These are phyloP conservation scores for Ochotona princeps DNA, from an alignment of 2,113 vertebrate genomes.

Conservation along the genomic window DNA sequence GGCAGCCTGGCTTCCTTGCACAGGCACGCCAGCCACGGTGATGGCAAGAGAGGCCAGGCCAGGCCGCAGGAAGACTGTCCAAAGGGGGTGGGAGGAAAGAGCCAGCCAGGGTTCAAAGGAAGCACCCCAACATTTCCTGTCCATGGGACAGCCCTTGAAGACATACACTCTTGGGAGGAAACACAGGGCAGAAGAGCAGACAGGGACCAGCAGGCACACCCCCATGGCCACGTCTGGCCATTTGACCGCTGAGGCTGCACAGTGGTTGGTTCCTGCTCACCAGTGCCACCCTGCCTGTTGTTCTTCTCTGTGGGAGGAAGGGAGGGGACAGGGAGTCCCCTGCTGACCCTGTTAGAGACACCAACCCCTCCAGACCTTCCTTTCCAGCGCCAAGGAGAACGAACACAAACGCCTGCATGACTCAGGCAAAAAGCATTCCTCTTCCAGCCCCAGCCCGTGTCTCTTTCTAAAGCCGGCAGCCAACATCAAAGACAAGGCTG, in stretches of 20 bases:
- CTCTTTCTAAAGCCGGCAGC: background rate
- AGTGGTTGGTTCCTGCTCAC: background rate
- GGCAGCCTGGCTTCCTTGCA: background rate
- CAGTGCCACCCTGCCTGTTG: background rate
- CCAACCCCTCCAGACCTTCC: background rate
- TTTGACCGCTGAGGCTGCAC: background rate
- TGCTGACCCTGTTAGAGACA: background rate
- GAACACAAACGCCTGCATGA: background rate
- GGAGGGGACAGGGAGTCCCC: background rate
- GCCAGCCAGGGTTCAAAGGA: background rate
- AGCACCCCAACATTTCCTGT: background rate
- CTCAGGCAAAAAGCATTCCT: background rate
- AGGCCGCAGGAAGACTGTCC: background rate
- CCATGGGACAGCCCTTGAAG: background rate
- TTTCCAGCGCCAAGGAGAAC: too few species aligned
- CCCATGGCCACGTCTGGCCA: background rate
- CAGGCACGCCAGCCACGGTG: background rate
- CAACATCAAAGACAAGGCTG: constrained; percentile 52
- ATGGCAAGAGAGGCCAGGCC: rapidly evolving
- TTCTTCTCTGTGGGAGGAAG: background rate
- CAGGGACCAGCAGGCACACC: background rate
- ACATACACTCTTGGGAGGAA: background rate
- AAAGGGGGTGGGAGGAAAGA: background rate
- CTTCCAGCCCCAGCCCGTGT: background rate
- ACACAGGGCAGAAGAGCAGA: background rate